These are phyloP conservation scores for Anadara kagoshimensis DNA, from an alignment of 1,140 invertebrate species.

Conservation along the genomic window DNA sequence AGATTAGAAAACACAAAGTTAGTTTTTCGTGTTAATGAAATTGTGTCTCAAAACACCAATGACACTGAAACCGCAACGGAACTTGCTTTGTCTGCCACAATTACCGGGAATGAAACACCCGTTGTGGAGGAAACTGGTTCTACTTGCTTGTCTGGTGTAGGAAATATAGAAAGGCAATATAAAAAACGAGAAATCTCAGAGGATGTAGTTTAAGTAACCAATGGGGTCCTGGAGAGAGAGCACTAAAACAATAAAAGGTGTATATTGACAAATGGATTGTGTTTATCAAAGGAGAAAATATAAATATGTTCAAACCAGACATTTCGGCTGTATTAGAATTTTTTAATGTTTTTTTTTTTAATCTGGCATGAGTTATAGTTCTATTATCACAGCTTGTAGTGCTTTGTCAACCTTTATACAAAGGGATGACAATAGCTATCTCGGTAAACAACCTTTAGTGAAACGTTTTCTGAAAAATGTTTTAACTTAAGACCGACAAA, in stretches of 20 bases:
- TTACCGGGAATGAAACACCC: not conserved
- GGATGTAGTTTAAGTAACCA: slow-evolving; percentile 4
- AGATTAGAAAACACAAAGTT: slow-evolving; percentile 34
- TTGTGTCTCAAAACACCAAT: not conserved
- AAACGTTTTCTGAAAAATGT: slow-evolving; percentile 25
- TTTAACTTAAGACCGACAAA: slow-evolving; percentile 28
- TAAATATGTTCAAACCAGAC: slow-evolving; percentile 11
- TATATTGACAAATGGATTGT: slow-evolving; percentile 15
- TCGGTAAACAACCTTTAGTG: not conserved
- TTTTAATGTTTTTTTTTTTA: slow-evolving; percentile 16
- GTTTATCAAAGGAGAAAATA: slow-evolving; percentile 17
- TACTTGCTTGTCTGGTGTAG: slow-evolving; percentile 2
- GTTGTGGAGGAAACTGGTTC: not conserved
- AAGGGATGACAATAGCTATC: not conserved
- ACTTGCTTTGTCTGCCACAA: not conserved
- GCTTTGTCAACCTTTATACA: slow-evolving; percentile 1
- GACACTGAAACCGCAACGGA: slow-evolving; percentile 5
- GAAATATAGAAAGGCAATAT: slow-evolving; percentile 1
- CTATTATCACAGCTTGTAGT: slow-evolving; percentile 11
- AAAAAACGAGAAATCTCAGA: too few species aligned
- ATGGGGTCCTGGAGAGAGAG: slow-evolving; percentile 11
- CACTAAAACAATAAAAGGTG: slow-evolving; percentile 23
- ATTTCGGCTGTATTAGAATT: not conserved
- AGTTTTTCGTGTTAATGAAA: slow-evolving; percentile 17
- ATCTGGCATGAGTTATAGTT: not conserved